These are phyloP conservation scores for Ciconia nigra DNA, from an alignment of 2,797 vertebrate genomes.

Conservation along the genomic window DNA sequence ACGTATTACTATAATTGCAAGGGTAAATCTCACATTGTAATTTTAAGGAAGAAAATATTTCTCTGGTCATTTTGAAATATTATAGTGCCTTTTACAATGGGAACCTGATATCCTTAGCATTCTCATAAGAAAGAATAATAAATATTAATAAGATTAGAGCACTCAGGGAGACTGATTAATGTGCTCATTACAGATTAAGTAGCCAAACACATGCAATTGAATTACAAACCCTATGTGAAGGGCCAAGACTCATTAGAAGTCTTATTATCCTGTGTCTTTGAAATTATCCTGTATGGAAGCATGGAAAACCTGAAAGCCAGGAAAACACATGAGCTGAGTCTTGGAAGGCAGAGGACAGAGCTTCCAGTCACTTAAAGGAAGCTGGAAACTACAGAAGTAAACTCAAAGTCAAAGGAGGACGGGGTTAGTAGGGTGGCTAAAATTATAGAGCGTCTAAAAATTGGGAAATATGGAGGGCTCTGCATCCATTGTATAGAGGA, in stretches of 20 bases:
- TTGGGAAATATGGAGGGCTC: not conserved
- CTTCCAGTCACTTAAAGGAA: not conserved
- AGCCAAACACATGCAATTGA: not conserved
- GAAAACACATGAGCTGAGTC: not conserved
- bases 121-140: not conserved
- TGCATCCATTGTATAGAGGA: not conserved
- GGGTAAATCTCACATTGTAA: not conserved
- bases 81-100: not conserved
- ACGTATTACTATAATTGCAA: not conserved
- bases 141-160: not conserved
- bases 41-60: not conserved
- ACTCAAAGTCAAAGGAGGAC: not conserved
- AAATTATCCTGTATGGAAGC: not conserved
- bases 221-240: not conserved
- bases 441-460: not conserved
- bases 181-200: not conserved
- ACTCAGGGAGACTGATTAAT: not conserved
- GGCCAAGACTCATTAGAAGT: not conserved
- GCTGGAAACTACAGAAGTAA: not conserved
- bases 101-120: not conserved
- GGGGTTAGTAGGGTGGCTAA: not conserved
- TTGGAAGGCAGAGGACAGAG: not conserved
- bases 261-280: not conserved
- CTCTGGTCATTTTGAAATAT: not conserved
- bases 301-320: not conserved